Base-by-base conservation (phyloP, 2,113 vertebrate genomes). In the Pyxicephalus adspersus region DNA sequence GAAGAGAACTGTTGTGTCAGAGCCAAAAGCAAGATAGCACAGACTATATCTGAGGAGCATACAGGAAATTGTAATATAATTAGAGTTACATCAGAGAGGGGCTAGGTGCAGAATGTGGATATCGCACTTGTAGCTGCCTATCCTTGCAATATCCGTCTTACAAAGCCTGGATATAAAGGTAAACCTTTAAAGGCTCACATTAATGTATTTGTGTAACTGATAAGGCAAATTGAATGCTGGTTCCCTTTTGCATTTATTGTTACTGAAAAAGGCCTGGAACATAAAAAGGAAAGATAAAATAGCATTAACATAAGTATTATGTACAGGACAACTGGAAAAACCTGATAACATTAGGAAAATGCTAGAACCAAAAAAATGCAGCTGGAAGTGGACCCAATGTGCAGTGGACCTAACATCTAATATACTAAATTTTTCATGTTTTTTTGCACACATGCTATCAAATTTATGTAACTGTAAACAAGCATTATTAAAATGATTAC, bases 281-380 rank as follows among this genome's bases (percentile, higher is more conserved):
- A 55, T 78, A 57, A 54, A 68, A n/a, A 66, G 45, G 78, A 2
- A 65, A 72, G 20, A 85, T 54, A 70, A 6, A 86, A 83, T n/a
- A 28, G 2, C 15, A 83, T 31, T 38, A 68, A 52, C 84, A 55
- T 77, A 84, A 87, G 52, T 76, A 87, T 58, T 70, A 79, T 89
- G 86, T 86, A 66, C 29, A 86, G 83, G 84, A 68, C 76, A 76
- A 74, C 54, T 86, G 83, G 71, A 79, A 87, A 84, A 85, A 77
- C 80, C 68, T 83, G 81, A 82, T 64, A 66, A 85, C 85, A 18
- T 31, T 16, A 28, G 45, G 74, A 17, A 45, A 8, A 72, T 18
- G 64, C 79, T 70, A 55, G n/a, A 79, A 80, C 76, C 83, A 19
- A 83, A 34, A 89, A 88, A 18, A 64, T 64, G 26, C 13, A 55